Evolutionary conservation across 2,888 invertebrate species (phyloP).

Genomic region (Uloborus plumipes): DNA sequence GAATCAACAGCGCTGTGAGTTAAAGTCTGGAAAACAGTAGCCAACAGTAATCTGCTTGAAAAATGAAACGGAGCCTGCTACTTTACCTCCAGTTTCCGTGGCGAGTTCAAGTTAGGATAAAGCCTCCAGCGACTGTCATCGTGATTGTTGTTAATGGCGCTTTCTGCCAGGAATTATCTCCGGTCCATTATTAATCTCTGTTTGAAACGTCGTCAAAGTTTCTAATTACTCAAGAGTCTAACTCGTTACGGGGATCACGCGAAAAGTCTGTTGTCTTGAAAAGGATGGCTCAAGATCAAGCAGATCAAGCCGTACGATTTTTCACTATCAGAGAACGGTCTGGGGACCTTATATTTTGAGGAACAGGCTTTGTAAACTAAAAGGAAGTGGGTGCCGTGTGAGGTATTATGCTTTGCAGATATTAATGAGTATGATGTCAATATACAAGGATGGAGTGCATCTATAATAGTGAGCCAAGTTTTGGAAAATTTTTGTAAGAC

Average conservation of each 20-base stretch:
- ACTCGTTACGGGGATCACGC: constrained; percentile 42
- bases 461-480: too few relatives aligned
- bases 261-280: constrained; percentile 15
- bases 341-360: too few relatives aligned
- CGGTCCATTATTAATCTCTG: constrained; percentile 59
- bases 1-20: too few relatives aligned
- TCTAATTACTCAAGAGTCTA: constrained; percentile 57
- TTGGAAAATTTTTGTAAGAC: too few relatives aligned
- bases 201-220: constrained; percentile 63
- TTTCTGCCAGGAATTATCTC: constrained; percentile 58
- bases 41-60: background rate
- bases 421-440: too few relatives aligned
- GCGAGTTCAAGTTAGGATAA: background rate
- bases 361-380: too few relatives aligned
- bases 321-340: constrained; percentile 9
- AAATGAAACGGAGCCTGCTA: background rate
- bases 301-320: constrained; percentile 32
- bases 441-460: too few relatives aligned
- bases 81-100: too few relatives aligned
- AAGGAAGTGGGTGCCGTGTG: too few relatives aligned
- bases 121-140: constrained; percentile 52
- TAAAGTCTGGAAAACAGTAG: too few relatives aligned
- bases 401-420: too few relatives aligned
- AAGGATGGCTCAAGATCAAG: constrained; percentile 49
- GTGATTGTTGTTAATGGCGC: constrained; percentile 62